Conservation (phyloP, 2,113 vertebrate genomes). For the Anguilla rostrata region DNA sequence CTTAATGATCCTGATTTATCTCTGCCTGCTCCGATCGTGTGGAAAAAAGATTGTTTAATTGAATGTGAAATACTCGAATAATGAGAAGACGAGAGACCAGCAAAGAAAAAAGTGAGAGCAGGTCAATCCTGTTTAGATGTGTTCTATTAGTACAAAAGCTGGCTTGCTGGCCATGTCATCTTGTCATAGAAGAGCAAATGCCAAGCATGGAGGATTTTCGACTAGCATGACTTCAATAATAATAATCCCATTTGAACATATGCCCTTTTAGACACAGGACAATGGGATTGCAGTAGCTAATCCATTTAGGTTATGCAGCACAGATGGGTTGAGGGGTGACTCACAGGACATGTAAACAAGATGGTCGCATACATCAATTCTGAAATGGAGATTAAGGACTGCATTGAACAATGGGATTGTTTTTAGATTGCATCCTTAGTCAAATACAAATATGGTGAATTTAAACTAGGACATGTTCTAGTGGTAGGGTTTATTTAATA, state of each 20-base stretch:
- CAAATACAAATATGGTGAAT: background rate
- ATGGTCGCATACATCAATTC: background rate
- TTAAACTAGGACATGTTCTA: background rate
- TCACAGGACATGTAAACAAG: background rate
- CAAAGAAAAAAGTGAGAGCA: slow-evolving; percentile 42
- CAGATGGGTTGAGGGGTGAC: background rate
- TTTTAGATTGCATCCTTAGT: background rate
- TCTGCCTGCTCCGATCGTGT: slow-evolving; percentile 4
- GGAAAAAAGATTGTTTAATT: slow-evolving; percentile 50
- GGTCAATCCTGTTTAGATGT: slow-evolving; percentile 21
- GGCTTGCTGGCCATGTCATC: slow-evolving; percentile 4
- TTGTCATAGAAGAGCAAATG: background rate
- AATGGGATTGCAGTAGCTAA: background rate
- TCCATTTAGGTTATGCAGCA: background rate
- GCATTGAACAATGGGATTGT: background rate
- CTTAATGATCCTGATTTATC: slow-evolving; percentile 27
- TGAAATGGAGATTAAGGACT: background rate
- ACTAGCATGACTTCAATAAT: background rate
- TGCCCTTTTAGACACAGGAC: slow-evolving; percentile 10
- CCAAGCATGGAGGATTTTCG: background rate
- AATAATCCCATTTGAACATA: slow-evolving; percentile 38
- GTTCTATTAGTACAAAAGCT: slow-evolving; percentile 8
- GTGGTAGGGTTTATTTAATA: background rate
- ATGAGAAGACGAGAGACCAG: background rate
- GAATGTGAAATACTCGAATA: slow-evolving; percentile 41